These are phyloP conservation scores for Bujurquina vittata DNA, from an alignment of 2,113 vertebrate species.

Conservation along the genomic window DNA sequence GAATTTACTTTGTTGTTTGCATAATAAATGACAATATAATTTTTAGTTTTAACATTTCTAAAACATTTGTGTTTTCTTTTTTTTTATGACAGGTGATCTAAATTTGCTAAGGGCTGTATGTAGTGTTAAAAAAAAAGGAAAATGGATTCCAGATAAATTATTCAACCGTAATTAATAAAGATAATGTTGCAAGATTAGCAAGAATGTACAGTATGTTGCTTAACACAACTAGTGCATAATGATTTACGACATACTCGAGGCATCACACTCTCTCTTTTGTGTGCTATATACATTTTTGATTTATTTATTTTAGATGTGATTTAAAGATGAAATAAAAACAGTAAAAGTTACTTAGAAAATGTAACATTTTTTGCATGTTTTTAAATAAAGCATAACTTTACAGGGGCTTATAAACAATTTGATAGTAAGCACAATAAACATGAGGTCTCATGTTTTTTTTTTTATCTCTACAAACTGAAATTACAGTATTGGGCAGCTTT, in stretches of 20 bases:
- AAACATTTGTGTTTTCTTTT: not conserved
- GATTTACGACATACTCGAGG: too few species aligned
- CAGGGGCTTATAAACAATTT: not conserved
- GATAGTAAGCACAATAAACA: not conserved
- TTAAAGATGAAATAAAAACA: slow-evolving; percentile 54
- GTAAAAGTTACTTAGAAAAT: slow-evolving; percentile 62
- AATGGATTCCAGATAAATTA: not conserved
- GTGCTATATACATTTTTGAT: not conserved
- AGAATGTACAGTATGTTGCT: not conserved
- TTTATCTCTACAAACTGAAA: slow-evolving; percentile 1
- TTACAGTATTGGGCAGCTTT: not conserved
- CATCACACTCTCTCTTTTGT: not conserved
- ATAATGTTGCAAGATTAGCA: not conserved
- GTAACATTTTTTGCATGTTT: slow-evolving; percentile 23
- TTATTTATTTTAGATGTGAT: slow-evolving; percentile 38
- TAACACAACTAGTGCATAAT: not conserved
- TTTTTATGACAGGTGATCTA: not conserved
- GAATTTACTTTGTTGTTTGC: not conserved
- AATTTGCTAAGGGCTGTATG: too few species aligned
- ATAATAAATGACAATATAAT: not conserved
- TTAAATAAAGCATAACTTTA: slow-evolving; percentile 64
- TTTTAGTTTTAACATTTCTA: not conserved
- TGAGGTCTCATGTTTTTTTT: not conserved
- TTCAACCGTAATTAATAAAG: not conserved
- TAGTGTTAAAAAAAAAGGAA: not conserved